Evolutionary conservation across 1,140 invertebrate genomes (phyloP).

Genomic region (Scylla paramamosain): DNA sequence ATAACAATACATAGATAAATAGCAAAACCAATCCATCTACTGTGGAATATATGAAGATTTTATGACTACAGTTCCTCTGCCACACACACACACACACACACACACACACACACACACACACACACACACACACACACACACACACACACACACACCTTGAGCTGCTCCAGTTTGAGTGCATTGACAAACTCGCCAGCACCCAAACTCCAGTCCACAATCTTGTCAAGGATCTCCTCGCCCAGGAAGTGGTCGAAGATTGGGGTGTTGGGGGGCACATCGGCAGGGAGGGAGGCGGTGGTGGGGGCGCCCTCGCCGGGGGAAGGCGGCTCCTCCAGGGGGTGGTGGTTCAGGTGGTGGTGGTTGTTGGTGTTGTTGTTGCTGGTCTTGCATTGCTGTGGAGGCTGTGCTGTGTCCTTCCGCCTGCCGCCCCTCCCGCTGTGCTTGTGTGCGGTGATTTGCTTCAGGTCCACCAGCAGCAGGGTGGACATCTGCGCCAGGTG

Average conservation of each 20-base stretch:
- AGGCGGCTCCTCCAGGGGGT: slow-evolving; percentile 5
- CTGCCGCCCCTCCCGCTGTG: not conserved
- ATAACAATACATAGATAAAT: too few relatives aligned
- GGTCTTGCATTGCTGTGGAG: not conserved
- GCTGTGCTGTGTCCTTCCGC: not conserved
- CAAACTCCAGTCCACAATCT: slow-evolving; percentile 82
- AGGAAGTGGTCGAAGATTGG: slow-evolving; percentile 82
- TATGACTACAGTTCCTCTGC: too few relatives aligned
- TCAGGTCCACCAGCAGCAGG: slow-evolving; percentile 90
- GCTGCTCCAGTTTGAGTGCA: slow-evolving; percentile 89
- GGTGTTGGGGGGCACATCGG: slow-evolving; percentile 79
- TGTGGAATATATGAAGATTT: too few relatives aligned
- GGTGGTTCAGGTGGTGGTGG: not conserved
- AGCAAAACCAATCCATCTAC: too few relatives aligned
- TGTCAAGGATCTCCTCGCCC: slow-evolving; percentile 82
- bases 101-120: too few relatives aligned
- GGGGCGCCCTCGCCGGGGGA: not conserved
- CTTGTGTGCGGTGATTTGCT: slow-evolving; percentile 68
- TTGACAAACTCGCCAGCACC: slow-evolving; percentile 82
- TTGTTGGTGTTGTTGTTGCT: not conserved
- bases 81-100: too few relatives aligned
- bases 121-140: too few relatives aligned
- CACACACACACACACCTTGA: slow-evolving; percentile 58
- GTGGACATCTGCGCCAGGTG: slow-evolving; percentile 95
- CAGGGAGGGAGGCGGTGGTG: slow-evolving; percentile 72